Evolutionary conservation across 2,113 vertebrate genomes (phyloP).

Genomic region (Pygoscelis adeliae): DNA sequence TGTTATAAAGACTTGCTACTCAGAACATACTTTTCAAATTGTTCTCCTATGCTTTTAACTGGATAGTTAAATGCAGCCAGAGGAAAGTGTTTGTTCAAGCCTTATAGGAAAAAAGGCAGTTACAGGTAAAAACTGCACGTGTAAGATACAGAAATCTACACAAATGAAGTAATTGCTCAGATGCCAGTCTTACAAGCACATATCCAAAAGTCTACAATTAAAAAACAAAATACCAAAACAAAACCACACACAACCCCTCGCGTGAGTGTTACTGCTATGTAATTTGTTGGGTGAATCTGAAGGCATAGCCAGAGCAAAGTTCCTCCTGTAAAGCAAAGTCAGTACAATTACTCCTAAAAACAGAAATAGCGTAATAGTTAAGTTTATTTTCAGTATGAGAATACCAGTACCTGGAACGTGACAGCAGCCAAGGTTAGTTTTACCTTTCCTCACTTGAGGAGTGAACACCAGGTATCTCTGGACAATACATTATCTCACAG

Average conservation of each 20-base stretch:
- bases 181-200: not conserved
- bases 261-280: not conserved
- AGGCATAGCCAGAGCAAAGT: not conserved
- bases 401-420: not conserved
- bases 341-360: not conserved
- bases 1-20: not conserved
- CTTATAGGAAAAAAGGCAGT: not conserved
- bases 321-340: not conserved
- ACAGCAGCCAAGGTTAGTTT: not conserved
- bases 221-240: not conserved
- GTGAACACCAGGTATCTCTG: not conserved
- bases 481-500: not conserved
- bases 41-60: not conserved
- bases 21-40: not conserved
- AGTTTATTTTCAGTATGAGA: not conserved
- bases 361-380: not conserved
- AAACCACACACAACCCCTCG: not conserved
- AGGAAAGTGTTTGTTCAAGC: not conserved
- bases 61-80: not conserved
- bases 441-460: not conserved
- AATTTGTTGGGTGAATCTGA: not conserved
- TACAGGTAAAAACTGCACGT: not conserved
- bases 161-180: not conserved
- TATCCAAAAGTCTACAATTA: not conserved
- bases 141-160: not conserved